Evolutionary conservation across 2,888 invertebrate genomes (phyloP), one percentile per base, ranked within the genome.

Genomic region (Drosophila meridiana): DNA sequence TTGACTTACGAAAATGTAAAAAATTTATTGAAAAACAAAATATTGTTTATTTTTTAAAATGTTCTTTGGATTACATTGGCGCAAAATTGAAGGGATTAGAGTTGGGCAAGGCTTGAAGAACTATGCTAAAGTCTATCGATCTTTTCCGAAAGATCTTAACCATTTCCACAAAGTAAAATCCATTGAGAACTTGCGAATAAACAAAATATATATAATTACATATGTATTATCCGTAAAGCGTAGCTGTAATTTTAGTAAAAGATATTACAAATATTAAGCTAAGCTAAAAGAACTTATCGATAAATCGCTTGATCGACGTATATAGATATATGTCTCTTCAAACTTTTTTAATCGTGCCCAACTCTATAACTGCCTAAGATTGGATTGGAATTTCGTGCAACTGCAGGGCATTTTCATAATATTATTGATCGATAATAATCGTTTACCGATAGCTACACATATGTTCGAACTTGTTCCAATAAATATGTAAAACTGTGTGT

Each of bases 401-500:
- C 3, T 36, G 42, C 65, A 66, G 65, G 43, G 65, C 52, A 52
- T 14, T 13, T 28, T 14, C 56, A 34, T 52, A 42, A 40, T 69
- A 50, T 36, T 30, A 58, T 13, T 36, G 40, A 68, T 68, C 58
- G 68, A 68, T 68, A 48, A 57, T 34, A 70, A 9, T 36, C 8
- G 13, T 1, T 9, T 26, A 68, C 58, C 70, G 42, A 68, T 69
- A 59, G 43, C 71, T 70, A 69, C 57, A 58, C 70, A 43, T 26
- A 40, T 45, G 42, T 30, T 61, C 72, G 61, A 70, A 71, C 56
- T 55, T 34, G 50, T 69, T 64, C 38, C 57, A 76, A 67, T 80
- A 79, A 65, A 63, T 74, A 69, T 52, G n/a, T 48, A 60, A 58
- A 55, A 64, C 71, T 58, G 43, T 63, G 43, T 38, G 42, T 64